Conservation (phyloP, 2,888 invertebrate species). For the Nemoura dubitans region DNA sequence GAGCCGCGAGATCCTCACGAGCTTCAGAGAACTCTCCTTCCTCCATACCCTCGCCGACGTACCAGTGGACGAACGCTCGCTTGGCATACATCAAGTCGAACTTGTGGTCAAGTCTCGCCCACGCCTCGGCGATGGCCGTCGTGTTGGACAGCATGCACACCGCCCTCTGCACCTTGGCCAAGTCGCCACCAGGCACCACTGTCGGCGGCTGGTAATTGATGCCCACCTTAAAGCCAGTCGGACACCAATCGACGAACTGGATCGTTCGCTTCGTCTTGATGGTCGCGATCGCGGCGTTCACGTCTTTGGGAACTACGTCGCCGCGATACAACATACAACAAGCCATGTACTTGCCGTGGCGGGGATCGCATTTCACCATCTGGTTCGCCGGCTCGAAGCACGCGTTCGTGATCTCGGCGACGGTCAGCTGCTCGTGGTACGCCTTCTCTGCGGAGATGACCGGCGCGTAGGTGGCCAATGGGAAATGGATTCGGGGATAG, state of each 20-base stretch:
- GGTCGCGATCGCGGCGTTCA: slow-evolving; percentile 50
- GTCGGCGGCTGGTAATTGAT: slow-evolving; percentile 66
- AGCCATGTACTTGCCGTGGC: slow-evolving; percentile 94
- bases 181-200: slow-evolving; percentile 60
- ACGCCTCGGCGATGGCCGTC: slow-evolving; percentile 68
- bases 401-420: slow-evolving; percentile 92
- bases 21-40: slow-evolving; percentile 80
- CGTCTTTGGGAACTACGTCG: slow-evolving; percentile 60
- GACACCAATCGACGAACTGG: slow-evolving; percentile 66
- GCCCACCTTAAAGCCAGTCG: slow-evolving; percentile 63
- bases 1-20: slow-evolving; percentile 77
- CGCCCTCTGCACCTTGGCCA: slow-evolving; percentile 65
- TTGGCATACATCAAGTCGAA: slow-evolving; percentile 69
- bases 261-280: slow-evolving; percentile 54
- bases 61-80: slow-evolving; percentile 69
- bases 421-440: slow-evolving; percentile 91
- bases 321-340: slow-evolving; percentile 82
- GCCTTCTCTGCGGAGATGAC: slow-evolving; percentile 84
- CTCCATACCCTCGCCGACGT: slow-evolving; percentile 63
- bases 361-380: slow-evolving; percentile 94
- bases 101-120: slow-evolving; percentile 68
- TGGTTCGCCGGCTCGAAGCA: slow-evolving; percentile 97
- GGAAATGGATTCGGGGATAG: slow-evolving; percentile 92
- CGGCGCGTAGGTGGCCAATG: slow-evolving; percentile 56
- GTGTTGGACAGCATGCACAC: slow-evolving; percentile 70